Base-by-base conservation (phyloP, 2,797 vertebrate genomes). In the Distichodus sexfasciatus region DNA sequence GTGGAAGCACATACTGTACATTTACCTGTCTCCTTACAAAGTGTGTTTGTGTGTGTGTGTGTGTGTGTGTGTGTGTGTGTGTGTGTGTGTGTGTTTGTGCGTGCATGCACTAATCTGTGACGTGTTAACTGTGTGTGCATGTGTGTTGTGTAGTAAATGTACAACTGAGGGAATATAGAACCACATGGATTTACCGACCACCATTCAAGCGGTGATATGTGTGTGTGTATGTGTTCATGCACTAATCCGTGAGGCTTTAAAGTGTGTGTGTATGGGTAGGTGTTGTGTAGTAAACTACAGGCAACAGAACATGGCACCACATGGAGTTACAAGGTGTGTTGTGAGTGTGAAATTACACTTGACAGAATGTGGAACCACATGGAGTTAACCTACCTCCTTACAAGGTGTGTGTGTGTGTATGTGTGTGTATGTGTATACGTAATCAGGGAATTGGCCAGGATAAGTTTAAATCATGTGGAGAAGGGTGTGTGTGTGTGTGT, bases 251-350 rank as follows among this genome's bases (percentile, higher is more conserved):
- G 12, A 6, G 1, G 2, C 24, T 29, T 28, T 29, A n/a, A 4
- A 35, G n/a, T 17, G n/a, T 4, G 43, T 59, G 23, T 57, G 29
- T 24, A 40, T 6, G 24, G 21, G 48, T 62, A 26, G 1, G 17
- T 36, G 64, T 61, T 36, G 1, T 33, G 7, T 36, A 66, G 40
- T 26, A 51, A 64, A 47, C 6, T 3, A 47, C 58, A 65, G 60
- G 69, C 53, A 72, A 65, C 75, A 76, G 75, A 76, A 72, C 72
- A 69, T 46, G 51, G 40, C 62, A 76, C 69, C 65, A 48, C 69
- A 69, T 69, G 74, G 46, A 65, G 72, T 44, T 51, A 35, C 33
- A 43, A 55, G 57, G 54, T 50, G 26, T 68, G 55, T 50, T 35
- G 28, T 67, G 51, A 33, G 35, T 36, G 35, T 28, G 19, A 14